Evolutionary conservation across 2,888 invertebrate species (phyloP).

Genomic region (Cheilosia vulpina): DNA sequence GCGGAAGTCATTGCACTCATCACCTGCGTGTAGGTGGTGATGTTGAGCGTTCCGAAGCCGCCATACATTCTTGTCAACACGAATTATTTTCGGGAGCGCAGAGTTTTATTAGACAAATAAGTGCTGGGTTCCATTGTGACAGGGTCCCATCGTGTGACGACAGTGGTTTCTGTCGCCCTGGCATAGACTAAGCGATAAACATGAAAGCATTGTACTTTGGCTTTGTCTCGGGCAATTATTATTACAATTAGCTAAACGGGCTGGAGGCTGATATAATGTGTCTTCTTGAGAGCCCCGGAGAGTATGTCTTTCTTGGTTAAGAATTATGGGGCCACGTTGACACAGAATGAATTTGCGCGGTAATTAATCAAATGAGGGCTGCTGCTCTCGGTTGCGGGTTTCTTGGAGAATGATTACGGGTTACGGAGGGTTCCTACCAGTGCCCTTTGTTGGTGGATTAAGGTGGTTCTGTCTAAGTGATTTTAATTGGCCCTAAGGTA

Average conservation of each 20-base stretch:
- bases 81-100: slow-evolving; percentile 74
- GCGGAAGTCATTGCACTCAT: slow-evolving; percentile 71
- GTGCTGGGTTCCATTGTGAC: slow-evolving; percentile 75
- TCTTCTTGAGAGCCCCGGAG: slow-evolving; percentile 58
- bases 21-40: slow-evolving; percentile 54
- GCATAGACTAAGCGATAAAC: slow-evolving; percentile 49
- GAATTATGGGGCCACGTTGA: slow-evolving; percentile 69
- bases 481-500: slow-evolving; percentile 57
- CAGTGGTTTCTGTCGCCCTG: slow-evolving; percentile 35
- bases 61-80: slow-evolving; percentile 76
- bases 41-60: slow-evolving; percentile 37
- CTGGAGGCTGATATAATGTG: slow-evolving; percentile 73
- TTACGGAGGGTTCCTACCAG: slow-evolving; percentile 19
- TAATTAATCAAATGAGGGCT: slow-evolving; percentile 72
- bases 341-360: slow-evolving; percentile 72
- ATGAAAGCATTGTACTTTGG: slow-evolving; percentile 66
- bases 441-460: slow-evolving; percentile 15
- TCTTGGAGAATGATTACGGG: slow-evolving; percentile 49
- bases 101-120: slow-evolving; percentile 77
- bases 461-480: slow-evolving; percentile 40
- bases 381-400: slow-evolving; percentile 8
- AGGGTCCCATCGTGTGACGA: slow-evolving; percentile 62
- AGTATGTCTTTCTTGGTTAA: slow-evolving; percentile 50
- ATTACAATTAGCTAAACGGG: slow-evolving; percentile 74
- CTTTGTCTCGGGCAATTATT: slow-evolving; percentile 75